Evolutionary conservation across 2,113 vertebrate species (phyloP).

Genomic region (Brachyistius frenatus): DNA sequence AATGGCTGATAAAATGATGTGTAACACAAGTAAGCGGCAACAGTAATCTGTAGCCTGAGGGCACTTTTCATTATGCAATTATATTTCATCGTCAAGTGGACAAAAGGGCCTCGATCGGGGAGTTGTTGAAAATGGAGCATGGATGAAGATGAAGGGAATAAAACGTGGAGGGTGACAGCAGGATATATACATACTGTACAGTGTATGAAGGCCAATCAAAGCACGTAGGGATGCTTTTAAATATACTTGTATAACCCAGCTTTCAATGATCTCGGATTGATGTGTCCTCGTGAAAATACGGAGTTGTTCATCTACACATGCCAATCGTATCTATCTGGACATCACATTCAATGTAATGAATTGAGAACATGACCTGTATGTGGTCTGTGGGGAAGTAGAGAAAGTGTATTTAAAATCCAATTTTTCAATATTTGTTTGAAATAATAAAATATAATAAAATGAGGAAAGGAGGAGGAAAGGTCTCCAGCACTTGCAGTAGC

Average conservation of each 20-base stretch:
- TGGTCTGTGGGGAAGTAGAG: neutral
- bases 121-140: constrained; percentile 42
- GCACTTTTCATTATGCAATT: constrained; percentile 58
- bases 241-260: constrained; percentile 44
- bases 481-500: no score
- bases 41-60: constrained; percentile 22
- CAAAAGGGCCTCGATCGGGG: constrained; percentile 43
- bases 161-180: constrained; percentile 52
- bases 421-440: neutral
- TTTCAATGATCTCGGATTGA: constrained; percentile 53
- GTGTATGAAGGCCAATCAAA: constrained; percentile 51
- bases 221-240: constrained; percentile 42
- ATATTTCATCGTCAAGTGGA: constrained; percentile 64
- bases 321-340: constrained; percentile 14
- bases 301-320: neutral
- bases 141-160: constrained; percentile 38
- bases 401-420: neutral
- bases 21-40: constrained; percentile 36
- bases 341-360: neutral
- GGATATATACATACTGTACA: constrained; percentile 20
- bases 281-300: constrained; percentile 32
- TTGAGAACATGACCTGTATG: neutral
- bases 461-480: no score
- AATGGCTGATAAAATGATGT: constrained; percentile 54
- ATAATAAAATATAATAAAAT: neutral